These are phyloP conservation scores for Coilia nasus DNA, from an alignment of 2,797 vertebrate genomes.

Conservation along the genomic window DNA sequence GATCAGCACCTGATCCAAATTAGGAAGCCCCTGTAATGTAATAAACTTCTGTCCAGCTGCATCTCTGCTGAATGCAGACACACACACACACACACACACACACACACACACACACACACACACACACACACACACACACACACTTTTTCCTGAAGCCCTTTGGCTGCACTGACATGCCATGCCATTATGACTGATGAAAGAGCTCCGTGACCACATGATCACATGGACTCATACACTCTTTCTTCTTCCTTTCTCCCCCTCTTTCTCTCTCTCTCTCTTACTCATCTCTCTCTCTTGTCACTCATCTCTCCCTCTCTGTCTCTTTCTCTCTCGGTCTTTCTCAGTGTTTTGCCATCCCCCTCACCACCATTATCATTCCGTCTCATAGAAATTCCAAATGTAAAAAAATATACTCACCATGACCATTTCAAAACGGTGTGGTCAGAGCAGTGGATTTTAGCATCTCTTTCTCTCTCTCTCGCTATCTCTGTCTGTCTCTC, in stretches of 20 bases:
- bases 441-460: too few relatives aligned
- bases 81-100: conserved; percentile 44
- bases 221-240: conserved; percentile 50
- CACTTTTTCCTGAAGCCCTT: conserved; percentile 38
- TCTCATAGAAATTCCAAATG: too few relatives aligned
- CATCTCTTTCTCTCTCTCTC: too few relatives aligned
- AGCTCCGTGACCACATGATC: not conserved
- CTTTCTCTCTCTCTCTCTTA: not conserved
- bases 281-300: not conserved
- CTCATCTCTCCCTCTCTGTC: not conserved
- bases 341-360: too few relatives aligned
- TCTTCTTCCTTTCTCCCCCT: not conserved
- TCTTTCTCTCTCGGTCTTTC: not conserved
- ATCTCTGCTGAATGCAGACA: conserved; percentile 27
- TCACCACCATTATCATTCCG: too few relatives aligned
- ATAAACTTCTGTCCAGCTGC: not conserved
- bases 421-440: too few relatives aligned
- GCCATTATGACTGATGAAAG: not conserved
- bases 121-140: conserved; percentile 45
- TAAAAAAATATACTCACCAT: too few relatives aligned
- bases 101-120: conserved; percentile 58
- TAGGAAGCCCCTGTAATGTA: not conserved
- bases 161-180: not conserved
- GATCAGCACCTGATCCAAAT: conserved; percentile 1
- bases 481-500: not conserved